Evolutionary conservation across 2,797 vertebrate species (phyloP).

Genomic region (Pogonophryne albipinna): DNA sequence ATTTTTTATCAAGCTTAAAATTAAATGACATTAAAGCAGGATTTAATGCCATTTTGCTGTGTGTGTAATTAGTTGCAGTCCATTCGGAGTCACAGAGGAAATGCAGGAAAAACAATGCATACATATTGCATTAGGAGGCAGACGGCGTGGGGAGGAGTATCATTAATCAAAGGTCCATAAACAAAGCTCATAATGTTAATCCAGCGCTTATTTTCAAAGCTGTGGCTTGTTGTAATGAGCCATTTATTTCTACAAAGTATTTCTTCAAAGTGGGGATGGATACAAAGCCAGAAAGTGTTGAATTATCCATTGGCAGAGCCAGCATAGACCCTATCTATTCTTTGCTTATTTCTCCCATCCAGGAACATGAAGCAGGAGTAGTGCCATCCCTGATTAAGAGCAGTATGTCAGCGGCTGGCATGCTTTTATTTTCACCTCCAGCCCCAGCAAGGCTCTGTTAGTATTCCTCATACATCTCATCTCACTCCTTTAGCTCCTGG

Average conservation of each 20-base stretch:
- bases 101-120: conserved; percentile 75
- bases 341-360: conserved; percentile 8
- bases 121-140: conserved; percentile 80
- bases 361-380: conserved; percentile 27
- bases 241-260: conserved; percentile 42
- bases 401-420: conserved; percentile 26
- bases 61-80: conserved; percentile 74
- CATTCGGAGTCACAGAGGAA: conserved; percentile 67
- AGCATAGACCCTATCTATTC: conserved; percentile 3
- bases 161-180: conserved; percentile 80
- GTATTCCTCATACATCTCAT: conserved; percentile 56
- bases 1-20: conserved; percentile 53
- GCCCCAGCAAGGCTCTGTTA: conserved; percentile 31
- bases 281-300: conserved; percentile 35
- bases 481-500: conserved; percentile 35
- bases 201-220: conserved; percentile 61
- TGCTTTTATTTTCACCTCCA: conserved; percentile 41
- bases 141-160: conserved; percentile 58
- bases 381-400: conserved; percentile 42
- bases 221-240: conserved; percentile 53
- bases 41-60: conserved; percentile 66
- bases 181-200: conserved; percentile 62
- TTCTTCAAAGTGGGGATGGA: conserved; percentile 45
- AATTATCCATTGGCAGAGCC: conserved; percentile 49
- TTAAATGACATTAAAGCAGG: conserved; percentile 66